phyloP scores from a whole-genome alignment of 2,797 vertebrate genomes.

The Pantherophis vulpinus region DNA sequence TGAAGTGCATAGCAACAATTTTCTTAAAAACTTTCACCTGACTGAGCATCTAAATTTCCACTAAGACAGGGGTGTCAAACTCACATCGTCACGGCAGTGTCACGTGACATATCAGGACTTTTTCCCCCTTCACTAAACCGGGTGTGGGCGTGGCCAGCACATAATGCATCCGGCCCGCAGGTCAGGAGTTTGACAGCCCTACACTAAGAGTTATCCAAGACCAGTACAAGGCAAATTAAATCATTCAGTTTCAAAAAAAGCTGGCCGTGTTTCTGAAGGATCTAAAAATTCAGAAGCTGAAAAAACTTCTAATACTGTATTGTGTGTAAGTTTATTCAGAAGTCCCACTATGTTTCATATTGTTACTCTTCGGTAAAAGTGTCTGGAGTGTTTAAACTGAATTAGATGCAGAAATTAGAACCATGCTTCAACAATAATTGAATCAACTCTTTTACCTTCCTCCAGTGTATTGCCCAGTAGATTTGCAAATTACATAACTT shows the following conservation, averaged over 20 bases:
- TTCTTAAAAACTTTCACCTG: neutral
- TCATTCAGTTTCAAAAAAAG: neutral
- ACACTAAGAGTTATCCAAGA: neutral
- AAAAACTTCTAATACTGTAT: neutral
- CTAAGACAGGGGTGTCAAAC: neutral
- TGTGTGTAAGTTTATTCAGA: neutral
- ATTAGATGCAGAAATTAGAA: neutral
- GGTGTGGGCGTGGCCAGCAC: too few relatives aligned
- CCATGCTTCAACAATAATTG: neutral
- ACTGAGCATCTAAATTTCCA: neutral
- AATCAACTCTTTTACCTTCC: neutral
- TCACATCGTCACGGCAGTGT: too few relatives aligned
- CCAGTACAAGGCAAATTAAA: neutral
- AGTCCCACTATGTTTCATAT: neutral
- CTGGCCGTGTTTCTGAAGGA: neutral
- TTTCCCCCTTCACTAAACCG: too few relatives aligned
- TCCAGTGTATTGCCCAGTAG: constrained; percentile 13
- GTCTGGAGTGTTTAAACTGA: neutral
- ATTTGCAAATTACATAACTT: constrained; percentile 26
- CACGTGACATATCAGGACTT: too few relatives aligned
- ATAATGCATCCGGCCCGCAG: too few relatives aligned
- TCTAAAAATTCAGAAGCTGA: neutral
- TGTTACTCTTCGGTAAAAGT: neutral
- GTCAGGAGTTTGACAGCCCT: too few relatives aligned
- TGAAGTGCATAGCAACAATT: neutral